Conservation (phyloP, 2,888 invertebrate species). For the Eumacrocentrus americanus region DNA sequence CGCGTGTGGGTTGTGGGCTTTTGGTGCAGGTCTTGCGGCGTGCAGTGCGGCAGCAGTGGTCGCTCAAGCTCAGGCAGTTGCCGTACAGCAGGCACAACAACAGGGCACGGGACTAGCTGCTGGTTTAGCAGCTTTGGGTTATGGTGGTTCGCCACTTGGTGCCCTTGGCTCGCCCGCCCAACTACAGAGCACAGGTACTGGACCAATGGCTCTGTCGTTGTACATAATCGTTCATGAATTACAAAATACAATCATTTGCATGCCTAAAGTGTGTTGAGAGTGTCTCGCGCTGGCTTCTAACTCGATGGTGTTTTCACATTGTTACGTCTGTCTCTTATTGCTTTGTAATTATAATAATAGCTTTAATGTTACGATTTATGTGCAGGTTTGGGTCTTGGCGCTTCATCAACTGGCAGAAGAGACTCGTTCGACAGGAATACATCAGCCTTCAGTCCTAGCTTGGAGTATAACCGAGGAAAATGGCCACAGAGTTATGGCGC, state of each 20-base stretch:
- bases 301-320: constrained; percentile 1
- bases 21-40: constrained; percentile 68
- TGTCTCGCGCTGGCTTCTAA: background rate
- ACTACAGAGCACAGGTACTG: constrained; percentile 60
- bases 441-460: constrained; percentile 77
- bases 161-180: constrained; percentile 61
- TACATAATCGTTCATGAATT: too few species aligned
- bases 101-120: constrained; percentile 60
- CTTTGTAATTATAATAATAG: constrained; percentile 1
- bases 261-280: background rate
- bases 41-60: constrained; percentile 65
- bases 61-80: constrained; percentile 60
- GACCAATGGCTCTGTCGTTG: constrained; percentile 11
- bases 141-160: constrained; percentile 60
- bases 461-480: constrained; percentile 70
- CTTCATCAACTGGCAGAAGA: constrained; percentile 72
- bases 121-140: constrained; percentile 59
- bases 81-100: constrained; percentile 60
- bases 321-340: background rate
- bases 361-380: constrained; percentile 12
- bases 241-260: background rate
- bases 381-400: constrained; percentile 62
- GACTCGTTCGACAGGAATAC: constrained; percentile 82
- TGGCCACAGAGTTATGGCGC: constrained; percentile 69
- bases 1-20: constrained; percentile 56